These are phyloP conservation scores for Athalia rosae DNA, from an alignment of 2,888 invertebrate genomes.

Conservation along the genomic window DNA sequence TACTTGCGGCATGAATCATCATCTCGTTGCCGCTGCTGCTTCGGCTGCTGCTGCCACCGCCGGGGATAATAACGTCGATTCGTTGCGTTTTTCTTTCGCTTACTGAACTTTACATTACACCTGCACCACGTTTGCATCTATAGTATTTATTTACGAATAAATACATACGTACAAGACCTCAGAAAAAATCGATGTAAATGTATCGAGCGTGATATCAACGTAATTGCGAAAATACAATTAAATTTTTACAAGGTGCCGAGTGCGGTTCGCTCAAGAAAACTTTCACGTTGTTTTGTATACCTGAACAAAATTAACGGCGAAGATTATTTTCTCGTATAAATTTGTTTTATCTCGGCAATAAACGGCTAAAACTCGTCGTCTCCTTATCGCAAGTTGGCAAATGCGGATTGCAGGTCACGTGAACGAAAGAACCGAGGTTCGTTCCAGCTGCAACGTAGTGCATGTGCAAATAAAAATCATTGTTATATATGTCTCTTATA, in stretches of 20 bases:
- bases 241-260: background rate
- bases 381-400: conserved; percentile 28
- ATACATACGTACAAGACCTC: too few species aligned
- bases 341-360: conserved; percentile 20
- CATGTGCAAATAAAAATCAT: background rate
- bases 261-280: background rate
- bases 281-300: background rate
- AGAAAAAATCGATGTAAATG: too few species aligned
- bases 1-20: conserved; percentile 18
- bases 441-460: background rate
- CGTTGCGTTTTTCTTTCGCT: background rate
- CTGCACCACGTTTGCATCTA: background rate
- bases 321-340: conserved; percentile 38
- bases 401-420: conserved; percentile 28
- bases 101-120: background rate
- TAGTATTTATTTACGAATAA: background rate
- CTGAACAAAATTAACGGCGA: background rate
- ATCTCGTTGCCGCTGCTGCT: background rate
- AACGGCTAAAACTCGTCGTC: conserved; percentile 28
- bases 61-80: background rate
- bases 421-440: background rate
- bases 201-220: too few species aligned
- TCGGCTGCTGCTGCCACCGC: background rate
- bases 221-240: background rate
- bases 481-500: background rate